These are phyloP conservation scores for Oncorhynchus clarkii DNA, from an alignment of 2,113 vertebrate species.

Conservation along the genomic window DNA sequence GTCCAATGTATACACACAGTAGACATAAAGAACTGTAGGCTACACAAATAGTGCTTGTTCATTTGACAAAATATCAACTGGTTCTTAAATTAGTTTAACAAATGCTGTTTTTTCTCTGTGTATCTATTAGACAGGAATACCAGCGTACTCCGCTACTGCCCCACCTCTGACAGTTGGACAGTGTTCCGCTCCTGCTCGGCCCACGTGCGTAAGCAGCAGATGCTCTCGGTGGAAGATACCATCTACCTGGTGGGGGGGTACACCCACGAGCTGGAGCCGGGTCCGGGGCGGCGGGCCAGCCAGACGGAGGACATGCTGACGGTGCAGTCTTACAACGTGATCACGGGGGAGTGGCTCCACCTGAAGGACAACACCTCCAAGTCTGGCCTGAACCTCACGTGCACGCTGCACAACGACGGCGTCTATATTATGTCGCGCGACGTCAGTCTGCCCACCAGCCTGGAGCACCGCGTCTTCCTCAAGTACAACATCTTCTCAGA, in stretches of 20 bases:
- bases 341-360: constrained; percentile 85
- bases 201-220: constrained; percentile 96
- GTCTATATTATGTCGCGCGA: constrained; percentile 94
- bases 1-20: too few species aligned
- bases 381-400: constrained; percentile 92
- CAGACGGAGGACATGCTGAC: constrained; percentile 87
- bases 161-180: constrained; percentile 82
- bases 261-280: constrained; percentile 79
- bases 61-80: too few species aligned
- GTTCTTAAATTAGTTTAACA: neutral
- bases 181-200: constrained; percentile 79
- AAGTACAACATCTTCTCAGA: constrained; percentile 91
- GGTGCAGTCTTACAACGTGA: constrained; percentile 87
- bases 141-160: constrained; percentile 88
- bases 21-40: too few species aligned
- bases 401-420: constrained; percentile 90
- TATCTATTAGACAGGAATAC: constrained; percentile 86
- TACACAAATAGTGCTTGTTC: too few species aligned
- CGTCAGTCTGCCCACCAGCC: constrained; percentile 81
- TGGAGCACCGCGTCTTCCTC: constrained; percentile 89
- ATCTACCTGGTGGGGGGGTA: constrained; percentile 94
- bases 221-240: constrained; percentile 94
- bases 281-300: constrained; percentile 68
- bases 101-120: neutral
- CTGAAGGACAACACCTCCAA: constrained; percentile 90